Percentiles rank a stretch among this genome's conserved stretches.
Conservation (phyloP, 1,140 invertebrate genomes). For the Fopius arisanus region DNA sequence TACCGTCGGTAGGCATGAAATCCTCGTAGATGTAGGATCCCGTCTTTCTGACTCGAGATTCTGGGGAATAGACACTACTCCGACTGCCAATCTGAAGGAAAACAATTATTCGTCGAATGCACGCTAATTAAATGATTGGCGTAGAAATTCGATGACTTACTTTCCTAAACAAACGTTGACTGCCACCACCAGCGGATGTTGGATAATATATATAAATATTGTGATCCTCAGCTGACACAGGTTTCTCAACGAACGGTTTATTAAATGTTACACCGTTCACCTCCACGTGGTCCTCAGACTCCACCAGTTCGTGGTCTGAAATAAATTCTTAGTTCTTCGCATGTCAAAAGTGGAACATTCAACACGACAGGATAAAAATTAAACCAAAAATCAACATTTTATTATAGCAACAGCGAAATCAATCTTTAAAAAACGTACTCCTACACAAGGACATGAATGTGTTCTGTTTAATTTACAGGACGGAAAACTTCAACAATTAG, state of each 20-base stretch:
- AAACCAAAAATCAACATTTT: background rate
- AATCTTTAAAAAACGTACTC: background rate
- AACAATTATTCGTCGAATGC: background rate
- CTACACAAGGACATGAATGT: too few species aligned
- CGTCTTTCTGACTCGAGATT: slow-evolving; percentile 93
- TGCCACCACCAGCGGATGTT: slow-evolving; percentile 96
- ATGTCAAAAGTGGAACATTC: slow-evolving; percentile 44
- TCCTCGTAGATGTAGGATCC: slow-evolving; percentile 99
- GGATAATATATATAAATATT: slow-evolving; percentile 99
- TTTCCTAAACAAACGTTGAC: slow-evolving; percentile 96
- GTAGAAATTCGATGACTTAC: too few species aligned
- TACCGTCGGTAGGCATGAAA: slow-evolving; percentile 99
- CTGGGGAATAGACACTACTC: slow-evolving; percentile 97
- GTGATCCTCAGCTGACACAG: slow-evolving; percentile 98
- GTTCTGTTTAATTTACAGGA: background rate
- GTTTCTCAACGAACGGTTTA: slow-evolving; percentile 99
- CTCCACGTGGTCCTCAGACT: slow-evolving; percentile 98
- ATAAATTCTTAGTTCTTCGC: slow-evolving; percentile 44
- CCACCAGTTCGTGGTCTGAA: slow-evolving; percentile 90
- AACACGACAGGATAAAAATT: slow-evolving; percentile 31
- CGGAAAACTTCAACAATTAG: background rate
- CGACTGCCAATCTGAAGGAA: slow-evolving; percentile 89
- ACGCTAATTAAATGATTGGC: too few species aligned
- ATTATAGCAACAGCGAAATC: background rate
- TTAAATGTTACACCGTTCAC: slow-evolving; percentile 97